Conservation (phyloP, 1,140 invertebrate species). For the Drosophila pruinosa region DNA sequence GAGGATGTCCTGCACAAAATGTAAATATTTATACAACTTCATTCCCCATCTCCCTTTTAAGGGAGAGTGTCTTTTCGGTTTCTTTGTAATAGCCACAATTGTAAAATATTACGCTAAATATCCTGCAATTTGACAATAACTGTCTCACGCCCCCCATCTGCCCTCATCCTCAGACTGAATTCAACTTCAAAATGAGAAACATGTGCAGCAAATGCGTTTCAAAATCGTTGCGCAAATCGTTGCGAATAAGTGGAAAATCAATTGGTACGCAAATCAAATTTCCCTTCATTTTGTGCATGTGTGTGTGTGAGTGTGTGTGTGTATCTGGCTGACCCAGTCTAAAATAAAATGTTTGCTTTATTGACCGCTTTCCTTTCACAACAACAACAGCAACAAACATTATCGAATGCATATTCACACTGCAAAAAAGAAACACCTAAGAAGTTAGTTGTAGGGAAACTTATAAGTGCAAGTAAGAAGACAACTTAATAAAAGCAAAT, state of each 20-base stretch:
- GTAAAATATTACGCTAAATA: neutral
- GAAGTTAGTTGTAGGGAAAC: no score
- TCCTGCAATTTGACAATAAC: neutral
- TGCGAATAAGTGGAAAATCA: slow-evolving; percentile 48
- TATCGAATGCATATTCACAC: slow-evolving; percentile 13
- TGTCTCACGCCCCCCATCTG: neutral
- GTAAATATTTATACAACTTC: slow-evolving; percentile 49
- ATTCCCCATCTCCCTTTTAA: no score
- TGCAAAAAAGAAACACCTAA: neutral
- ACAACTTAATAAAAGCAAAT: no score
- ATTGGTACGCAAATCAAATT: slow-evolving; percentile 61
- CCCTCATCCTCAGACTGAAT: no score
- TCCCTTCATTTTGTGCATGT: neutral
- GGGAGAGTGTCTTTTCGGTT: no score
- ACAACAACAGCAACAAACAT: neutral
- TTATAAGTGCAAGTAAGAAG: no score
- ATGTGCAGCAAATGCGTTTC: slow-evolving; percentile 32
- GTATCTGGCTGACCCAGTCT: slow-evolving; percentile 32
- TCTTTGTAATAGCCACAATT: no score
- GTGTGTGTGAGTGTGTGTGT: slow-evolving; percentile 9
- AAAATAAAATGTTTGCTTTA: slow-evolving; percentile 34
- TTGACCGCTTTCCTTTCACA: slow-evolving; percentile 25
- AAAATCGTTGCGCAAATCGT: slow-evolving; percentile 13
- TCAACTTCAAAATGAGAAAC: no score
- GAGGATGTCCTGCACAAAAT: slow-evolving; percentile 69